Base-by-base conservation (phyloP, 2,888 invertebrate species). In the Megamerina dolium region DNA sequence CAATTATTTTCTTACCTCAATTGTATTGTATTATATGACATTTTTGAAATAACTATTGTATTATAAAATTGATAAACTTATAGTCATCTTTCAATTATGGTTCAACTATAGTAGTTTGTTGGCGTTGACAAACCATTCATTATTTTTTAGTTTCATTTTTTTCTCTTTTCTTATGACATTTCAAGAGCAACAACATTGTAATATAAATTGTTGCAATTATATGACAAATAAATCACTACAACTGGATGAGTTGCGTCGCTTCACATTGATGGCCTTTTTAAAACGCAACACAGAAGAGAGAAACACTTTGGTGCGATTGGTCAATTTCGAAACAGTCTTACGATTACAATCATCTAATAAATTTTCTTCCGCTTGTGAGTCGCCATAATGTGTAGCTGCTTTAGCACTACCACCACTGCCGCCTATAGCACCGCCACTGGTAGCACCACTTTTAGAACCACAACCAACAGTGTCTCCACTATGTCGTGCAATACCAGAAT, bases 211-310 rank as follows among this genome's bases (percentile, higher is more conserved):
- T n/a, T n/a, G n/a, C n/a, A 9, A 13, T 64, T 63, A 71, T 54
- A 71, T 71, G 46, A 66, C 71, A 55, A 71, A 71, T 39, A 71
- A 53, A 56, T 71, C 68, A 48, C 66, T 70, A 57, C 71, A 71
- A 49, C 64, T 68, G 39, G 63, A 67, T 4, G 72, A 69, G 46
- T 59, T 68, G 38, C 71, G 41, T 3, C 70, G 59, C 40, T 63
- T 66, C 35, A 66, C 61, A 44, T 63, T 64, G 30, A 67, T 55
- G 42, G 63, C 55, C 20, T 63, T 65, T 52, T 70, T 71, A 51
- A 71, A 70, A 41, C 66, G 64, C 48, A 71, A 41, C 31, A 71
- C 65, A 6, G 72, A 70, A 2, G 67, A 60, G 3, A 71, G 48
- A 42, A 71, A 70, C 3, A 66, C 57, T 53, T 67, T 70, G 21